Base-by-base conservation (phyloP, 2,797 vertebrate species). In the Oceanodroma leucorhoa region DNA sequence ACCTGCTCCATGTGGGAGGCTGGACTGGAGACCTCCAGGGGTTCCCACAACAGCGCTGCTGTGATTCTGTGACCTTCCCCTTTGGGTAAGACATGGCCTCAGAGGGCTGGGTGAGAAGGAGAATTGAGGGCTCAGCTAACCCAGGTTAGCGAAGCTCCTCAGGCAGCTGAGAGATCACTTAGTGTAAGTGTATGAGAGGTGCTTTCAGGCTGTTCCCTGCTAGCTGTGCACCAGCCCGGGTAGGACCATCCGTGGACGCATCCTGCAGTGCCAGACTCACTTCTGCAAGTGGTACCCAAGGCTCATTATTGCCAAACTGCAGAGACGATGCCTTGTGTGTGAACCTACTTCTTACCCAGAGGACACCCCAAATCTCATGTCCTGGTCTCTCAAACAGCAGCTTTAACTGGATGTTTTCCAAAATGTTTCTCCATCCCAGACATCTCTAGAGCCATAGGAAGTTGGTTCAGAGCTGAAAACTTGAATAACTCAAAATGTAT, bases 111-210 rank as follows among this genome's bases (percentile, higher is more conserved):
- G 13, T 41, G 53, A 46, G 65, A 26, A 26, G 36, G 13, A 36
- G n/a, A 32, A 43, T 10, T 19, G 41, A 57, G 41, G 21, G 34
- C 48, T 48, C 24, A 48, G 48, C 38, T 38, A 32, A 57, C 5
- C 14, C 7, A 1, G 50, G 45, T 11, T 24, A 10, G 15, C 0
- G 0, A 30, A 71, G 29, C 22, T 84, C 29, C 32, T 62, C 6
- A 5, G 29, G 24, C 34, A 58, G 36, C 62, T 38, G n/a, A 57
- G 51, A 32, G 9, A 27, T 57, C 41, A 3, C n/a, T 40, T 43
- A 9, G 5, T 78, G 6, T 21, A 27, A 80, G 20, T 23, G 18
- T 15, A 19, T 16, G 14, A 24, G 34, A 51, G 41, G 11, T 22
- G 12, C 73, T 78, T 70, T 24, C 54, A 54, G 40, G 69, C 60